These are phyloP conservation scores for Mycalesis mineus DNA, from an alignment of 2,888 invertebrate genomes.

Conservation along the genomic window DNA sequence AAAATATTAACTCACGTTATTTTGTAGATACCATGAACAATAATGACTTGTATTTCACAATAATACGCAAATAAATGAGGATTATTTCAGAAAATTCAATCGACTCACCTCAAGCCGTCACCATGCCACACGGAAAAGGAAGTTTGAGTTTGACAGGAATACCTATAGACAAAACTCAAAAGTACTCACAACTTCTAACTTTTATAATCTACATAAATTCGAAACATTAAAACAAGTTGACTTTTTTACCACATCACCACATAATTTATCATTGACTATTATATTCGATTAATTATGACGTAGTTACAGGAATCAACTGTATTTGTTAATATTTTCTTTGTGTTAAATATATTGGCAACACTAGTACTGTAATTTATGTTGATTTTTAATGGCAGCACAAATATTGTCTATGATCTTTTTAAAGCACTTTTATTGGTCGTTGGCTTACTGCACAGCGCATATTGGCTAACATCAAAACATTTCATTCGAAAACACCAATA, in stretches of 20 bases:
- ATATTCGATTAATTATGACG: no score
- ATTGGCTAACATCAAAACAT: not conserved
- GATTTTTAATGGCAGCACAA: not conserved
- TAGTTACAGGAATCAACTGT: no score
- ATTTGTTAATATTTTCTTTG: no score
- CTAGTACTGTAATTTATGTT: no score
- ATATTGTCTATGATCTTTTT: not conserved
- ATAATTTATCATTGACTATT: no score
- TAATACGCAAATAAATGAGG: conserved; percentile 37
- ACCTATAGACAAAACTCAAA: no score
- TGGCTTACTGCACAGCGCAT: not conserved
- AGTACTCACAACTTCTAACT: no score
- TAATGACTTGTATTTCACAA: conserved; percentile 4
- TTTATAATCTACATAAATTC: no score
- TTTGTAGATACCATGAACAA: not conserved
- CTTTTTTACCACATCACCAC: no score
- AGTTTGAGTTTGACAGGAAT: conserved; percentile 27
- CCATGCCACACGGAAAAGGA: conserved; percentile 76
- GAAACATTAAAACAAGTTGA: no score
- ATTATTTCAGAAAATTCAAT: conserved; percentile 42
- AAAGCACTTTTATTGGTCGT: not conserved
- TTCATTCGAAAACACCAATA: not conserved
- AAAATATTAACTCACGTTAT: not conserved
- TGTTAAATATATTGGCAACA: no score
- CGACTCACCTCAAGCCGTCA: conserved; percentile 74